These are phyloP conservation scores for Bradypodion pumilum DNA, from an alignment of 2,797 vertebrate genomes.

Conservation along the genomic window DNA sequence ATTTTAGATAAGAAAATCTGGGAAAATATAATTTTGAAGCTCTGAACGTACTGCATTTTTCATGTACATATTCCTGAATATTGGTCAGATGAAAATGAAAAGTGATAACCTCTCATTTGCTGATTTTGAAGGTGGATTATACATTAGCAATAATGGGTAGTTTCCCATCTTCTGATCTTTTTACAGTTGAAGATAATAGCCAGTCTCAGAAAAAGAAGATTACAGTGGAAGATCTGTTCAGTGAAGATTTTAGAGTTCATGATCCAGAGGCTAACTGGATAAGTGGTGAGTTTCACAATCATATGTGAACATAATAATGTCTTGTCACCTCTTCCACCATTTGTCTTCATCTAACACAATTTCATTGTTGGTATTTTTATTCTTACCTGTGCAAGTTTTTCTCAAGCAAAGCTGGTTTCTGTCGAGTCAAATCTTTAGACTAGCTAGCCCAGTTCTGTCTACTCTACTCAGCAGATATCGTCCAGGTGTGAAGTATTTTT, in stretches of 20 bases:
- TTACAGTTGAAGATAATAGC: constrained; percentile 91
- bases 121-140: constrained; percentile 20
- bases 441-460: neutral
- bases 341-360: neutral
- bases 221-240: constrained; percentile 89
- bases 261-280: constrained; percentile 94
- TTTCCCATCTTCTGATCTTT: constrained; percentile 37
- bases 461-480: neutral
- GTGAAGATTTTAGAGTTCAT: constrained; percentile 86
- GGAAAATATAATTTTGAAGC: too few species aligned
- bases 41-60: neutral
- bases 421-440: neutral
- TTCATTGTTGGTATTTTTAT: constrained; percentile 1
- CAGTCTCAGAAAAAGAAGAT: constrained; percentile 94
- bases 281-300: constrained; percentile 81
- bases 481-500: neutral
- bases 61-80: neutral
- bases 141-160: constrained; percentile 23
- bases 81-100: neutral
- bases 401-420: neutral
- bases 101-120: neutral
- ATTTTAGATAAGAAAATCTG: too few species aligned
- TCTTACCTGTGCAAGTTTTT: neutral
- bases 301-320: accelerated
- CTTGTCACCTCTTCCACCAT: accelerated